Base-by-base conservation (phyloP, 2,113 vertebrate species). In the Synodontis membranacea region DNA sequence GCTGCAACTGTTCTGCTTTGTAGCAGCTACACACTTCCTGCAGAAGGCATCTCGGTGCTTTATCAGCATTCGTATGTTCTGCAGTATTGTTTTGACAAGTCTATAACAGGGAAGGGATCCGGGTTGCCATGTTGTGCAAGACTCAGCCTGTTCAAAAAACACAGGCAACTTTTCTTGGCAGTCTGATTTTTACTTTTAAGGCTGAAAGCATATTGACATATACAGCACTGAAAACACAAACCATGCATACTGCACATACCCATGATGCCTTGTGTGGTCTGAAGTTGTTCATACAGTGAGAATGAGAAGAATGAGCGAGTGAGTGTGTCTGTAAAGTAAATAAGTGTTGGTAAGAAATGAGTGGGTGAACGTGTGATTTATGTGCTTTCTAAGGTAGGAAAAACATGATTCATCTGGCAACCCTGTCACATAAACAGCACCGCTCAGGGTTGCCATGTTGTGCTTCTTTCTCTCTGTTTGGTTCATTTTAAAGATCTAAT, bases 51-150 rank as follows among this genome's bases (percentile, higher is more conserved):
- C 31, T 19, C 37, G 25, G 44, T 76, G 75, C 48, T 78, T 78
- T 52, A 78, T 78, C 46, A 52, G 14, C 8, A 2, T 48, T 56
- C 31, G 1, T 54, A 34, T 80, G 34, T 80, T 80, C 58, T 80
- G 52, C 52, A 80, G 50, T 56, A 39, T 50, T 56, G 34, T 58
- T 80, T 80, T 80, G 78, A 80, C 78, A 58, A 52, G 21, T 56
- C 78, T 80, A 15, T 80, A 39, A 56, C 31, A 39, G 78, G 52
- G 19, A 39, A 56, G 48, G 17, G 31, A 4, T 21, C 17, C 9
- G 21, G 52, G 78, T 39, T 80, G 78, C 78, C 78, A 80, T 23
- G 15, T 56, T 37, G 19, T 44, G 4, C 6, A 25, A 5, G 1
- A 7, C 56, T 58, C 19, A 37, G 0, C 19, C 44, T 44, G 5